Evolutionary conservation across 1,140 invertebrate genomes (phyloP), one percentile per base, ranked within the genome.

Genomic region (Yoshiicerus persimilis): DNA sequence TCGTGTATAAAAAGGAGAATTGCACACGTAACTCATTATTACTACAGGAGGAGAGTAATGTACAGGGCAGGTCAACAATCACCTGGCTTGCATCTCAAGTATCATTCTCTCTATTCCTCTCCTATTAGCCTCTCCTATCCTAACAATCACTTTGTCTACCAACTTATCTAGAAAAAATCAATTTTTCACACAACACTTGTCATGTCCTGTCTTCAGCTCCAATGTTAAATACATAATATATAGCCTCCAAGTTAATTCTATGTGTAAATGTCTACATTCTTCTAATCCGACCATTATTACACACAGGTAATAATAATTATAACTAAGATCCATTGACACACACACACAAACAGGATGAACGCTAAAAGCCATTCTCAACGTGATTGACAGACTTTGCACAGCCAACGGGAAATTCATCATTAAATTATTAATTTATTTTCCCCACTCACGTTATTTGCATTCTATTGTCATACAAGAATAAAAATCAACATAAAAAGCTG

Each of bases 181-280:
- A 70, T 70, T 70, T 70, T 70, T 70, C 66, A 70, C 66, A 70
- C 66, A 70, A 70, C 66, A 70, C 66, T 70, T 70, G 66, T 70
- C 66, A 27, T 70, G 66, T 70, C 66, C 66, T 70, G 66, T 70
- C 66, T 70, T 70, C 66, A 70, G 25, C 30, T 70, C 25, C 25
- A 25, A 23, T 70, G 11, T 30, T 70, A 70, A 70, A 70, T 70
- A 70, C 66, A 70, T 56, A 56, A 56, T n/a, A n/a, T 56, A 56
- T 56, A n/a, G 47, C 47, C 47, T 56, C 20, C 47, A 56, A 16
- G 13, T 16, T 56, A 16, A 11, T 47, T 47, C 41, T n/a, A n/a
- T n/a, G n/a, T n/a, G n/a, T n/a, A n/a, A n/a, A 47, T 4, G 20
- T 1, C 41, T 4, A 20, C 11, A 30, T 10, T 11, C 25, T 3